Base-by-base conservation (phyloP, 2,113 vertebrate species). In the Grammomys surdaster region DNA sequence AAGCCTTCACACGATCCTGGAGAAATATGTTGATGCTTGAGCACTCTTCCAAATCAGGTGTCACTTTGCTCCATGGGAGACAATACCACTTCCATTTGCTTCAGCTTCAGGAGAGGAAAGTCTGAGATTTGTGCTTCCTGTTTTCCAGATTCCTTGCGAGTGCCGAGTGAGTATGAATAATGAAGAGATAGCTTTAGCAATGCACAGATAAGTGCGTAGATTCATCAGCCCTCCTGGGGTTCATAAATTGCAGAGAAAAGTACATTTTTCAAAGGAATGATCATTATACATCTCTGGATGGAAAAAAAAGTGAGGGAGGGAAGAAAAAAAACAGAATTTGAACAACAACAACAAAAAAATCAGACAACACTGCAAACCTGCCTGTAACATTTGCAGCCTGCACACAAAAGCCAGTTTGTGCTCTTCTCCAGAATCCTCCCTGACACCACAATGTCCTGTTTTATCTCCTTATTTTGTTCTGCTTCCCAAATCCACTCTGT, bases 381-480 rank as follows among this genome's bases (percentile, higher is more conserved):
- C 84, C 51, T 2, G 0, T 96, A 96, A 98, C 94, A 97, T 97
- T 98, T 98, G 97, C 96, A 96, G 69, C 60, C 46, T 16, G 73
- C 70, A 40, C 88, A 96, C 91, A 91, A 90, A 97, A 97, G 95
- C 81, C 97, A 94, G 56, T 75, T 80, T 63, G 63, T 96, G 90
- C 70, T 97, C 60, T 94, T 98, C 96, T 96, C 90, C 70, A 91
- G 97, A 97, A 78, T 91, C 72, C 96, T 98, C 87, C 51, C 90
- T 95, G 95, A 98, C 97, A 94, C 63, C 89, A 72, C 96, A 95
- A 95, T 93, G 89, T 94, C 94, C 98, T 97, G 96, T 96, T 98
- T 98, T 93, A 96, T 95, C 98, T 98, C 75, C 67, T 94, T 96
- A 94, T 87, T 54, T 97, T 98, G 96, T 97, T 97, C 93, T 97